A percentile compares a stretch with the other conserved stretches of the same genome.
These are phyloP conservation scores for Flexamia atlantica DNA, from an alignment of 2,888 invertebrate species.

Conservation along the genomic window DNA sequence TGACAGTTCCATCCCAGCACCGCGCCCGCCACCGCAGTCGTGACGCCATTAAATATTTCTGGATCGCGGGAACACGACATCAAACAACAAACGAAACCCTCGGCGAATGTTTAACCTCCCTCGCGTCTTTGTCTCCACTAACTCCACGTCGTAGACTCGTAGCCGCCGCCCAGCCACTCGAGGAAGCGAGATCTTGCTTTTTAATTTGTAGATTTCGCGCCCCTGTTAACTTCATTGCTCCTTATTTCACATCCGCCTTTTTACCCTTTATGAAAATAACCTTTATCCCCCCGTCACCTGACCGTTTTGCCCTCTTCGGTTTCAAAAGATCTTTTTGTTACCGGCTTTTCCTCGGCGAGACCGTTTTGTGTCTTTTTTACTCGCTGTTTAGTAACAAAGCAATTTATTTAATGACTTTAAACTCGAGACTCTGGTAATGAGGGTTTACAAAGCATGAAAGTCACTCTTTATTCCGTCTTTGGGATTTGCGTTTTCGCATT, in stretches of 20 bases:
- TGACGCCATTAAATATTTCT: constrained; percentile 45
- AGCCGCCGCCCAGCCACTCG: background rate
- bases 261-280: constrained; percentile 33
- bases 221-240: constrained; percentile 21
- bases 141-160: background rate
- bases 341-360: background rate
- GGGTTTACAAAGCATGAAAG: background rate
- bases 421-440: constrained; percentile 5
- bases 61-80: background rate
- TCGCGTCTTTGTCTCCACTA: background rate
- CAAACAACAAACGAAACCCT: background rate
- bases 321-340: constrained; percentile 27
- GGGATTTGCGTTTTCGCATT: background rate
- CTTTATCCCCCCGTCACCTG: constrained; percentile 8
- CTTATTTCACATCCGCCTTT: constrained; percentile 33
- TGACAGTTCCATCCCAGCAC: constrained; percentile 25
- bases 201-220: constrained; percentile 39
- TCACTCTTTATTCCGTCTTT: background rate
- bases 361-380: constrained; percentile 27
- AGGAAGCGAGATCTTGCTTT: background rate
- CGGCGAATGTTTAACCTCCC: background rate
- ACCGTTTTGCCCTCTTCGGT: background rate
- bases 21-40: background rate
- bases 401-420: constrained; percentile 36
- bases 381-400: constrained; percentile 11